Conservation (phyloP, 1,140 invertebrate species). For the Hycleus cichorii region DNA sequence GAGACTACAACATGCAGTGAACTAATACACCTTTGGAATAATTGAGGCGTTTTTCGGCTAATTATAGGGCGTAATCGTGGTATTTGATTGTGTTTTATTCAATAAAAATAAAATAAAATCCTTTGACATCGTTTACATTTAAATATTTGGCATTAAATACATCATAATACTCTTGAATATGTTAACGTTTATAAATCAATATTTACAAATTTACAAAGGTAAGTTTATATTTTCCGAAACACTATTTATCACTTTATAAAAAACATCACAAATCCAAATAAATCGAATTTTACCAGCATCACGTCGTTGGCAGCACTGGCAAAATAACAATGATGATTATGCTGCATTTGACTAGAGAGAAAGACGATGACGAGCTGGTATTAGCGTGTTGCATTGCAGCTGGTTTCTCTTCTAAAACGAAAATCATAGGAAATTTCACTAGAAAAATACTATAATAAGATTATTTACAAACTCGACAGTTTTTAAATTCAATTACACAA, state of each 20-base stretch:
- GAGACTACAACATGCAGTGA: too few species aligned
- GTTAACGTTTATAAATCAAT: constrained; percentile 16
- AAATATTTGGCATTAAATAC: constrained; percentile 11
- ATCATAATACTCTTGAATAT: constrained; percentile 9
- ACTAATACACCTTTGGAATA: too few species aligned
- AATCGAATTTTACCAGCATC: constrained; percentile 5
- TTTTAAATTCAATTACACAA: too few species aligned
- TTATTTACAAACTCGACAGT: too few species aligned
- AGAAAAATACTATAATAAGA: too few species aligned
- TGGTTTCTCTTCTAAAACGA: constrained; percentile 52
- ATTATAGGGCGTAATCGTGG: too few species aligned
- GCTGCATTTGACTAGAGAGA: constrained; percentile 23
- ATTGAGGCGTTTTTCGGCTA: too few species aligned
- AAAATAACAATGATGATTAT: too few species aligned
- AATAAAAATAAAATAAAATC: constrained; percentile 14
- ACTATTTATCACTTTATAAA: constrained; percentile 10
- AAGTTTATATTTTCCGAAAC: constrained; percentile 7
- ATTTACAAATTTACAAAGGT: constrained; percentile 29
- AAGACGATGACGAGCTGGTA: constrained; percentile 36
- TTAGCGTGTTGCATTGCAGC: constrained; percentile 60
- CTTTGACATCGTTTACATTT: constrained; percentile 12
- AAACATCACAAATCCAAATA: constrained; percentile 12
- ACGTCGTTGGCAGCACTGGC: not conserved
- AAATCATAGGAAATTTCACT: not conserved
- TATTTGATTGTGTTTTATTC: not conserved